A percentile compares a stretch with the other conserved stretches of the same genome.
Conservation (phyloP, 2,888 invertebrate species). For the Drosophila sordidula region DNA sequence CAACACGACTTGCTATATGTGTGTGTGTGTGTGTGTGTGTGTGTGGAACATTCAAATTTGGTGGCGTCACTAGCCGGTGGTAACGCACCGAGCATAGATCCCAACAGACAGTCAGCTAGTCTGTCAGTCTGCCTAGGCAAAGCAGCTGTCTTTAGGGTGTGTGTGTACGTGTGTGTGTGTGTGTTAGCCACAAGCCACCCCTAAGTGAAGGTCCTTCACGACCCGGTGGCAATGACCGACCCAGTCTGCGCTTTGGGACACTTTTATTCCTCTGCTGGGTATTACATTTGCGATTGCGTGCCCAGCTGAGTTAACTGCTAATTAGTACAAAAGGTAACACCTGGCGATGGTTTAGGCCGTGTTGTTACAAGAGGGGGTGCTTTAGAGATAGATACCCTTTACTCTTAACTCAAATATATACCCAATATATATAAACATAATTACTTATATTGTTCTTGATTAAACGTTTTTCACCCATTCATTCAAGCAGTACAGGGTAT, state of each 20-base stretch:
- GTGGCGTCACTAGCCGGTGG: slow-evolving; percentile 72
- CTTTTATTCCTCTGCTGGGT: slow-evolving; percentile 37
- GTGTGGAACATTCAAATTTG: slow-evolving; percentile 65
- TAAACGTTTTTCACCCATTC: too few relatives aligned
- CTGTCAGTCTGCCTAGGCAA: slow-evolving; percentile 42
- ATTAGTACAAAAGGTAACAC: slow-evolving; percentile 62
- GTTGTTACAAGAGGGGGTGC: not conserved
- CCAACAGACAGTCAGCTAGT: slow-evolving; percentile 41
- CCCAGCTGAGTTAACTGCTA: slow-evolving; percentile 40
- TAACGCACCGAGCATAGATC: slow-evolving; percentile 56
- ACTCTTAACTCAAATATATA: too few relatives aligned
- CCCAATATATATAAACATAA: not conserved
- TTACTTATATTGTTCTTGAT: too few relatives aligned
- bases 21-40: slow-evolving; percentile 11
- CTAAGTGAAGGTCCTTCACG: slow-evolving; percentile 58
- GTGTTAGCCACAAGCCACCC: slow-evolving; percentile 61
- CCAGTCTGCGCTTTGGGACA: slow-evolving; percentile 55
- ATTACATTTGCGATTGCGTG: slow-evolving; percentile 58
- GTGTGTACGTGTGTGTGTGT: slow-evolving; percentile 18
- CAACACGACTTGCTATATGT: slow-evolving; percentile 6
- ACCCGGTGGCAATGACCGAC: slow-evolving; percentile 49
- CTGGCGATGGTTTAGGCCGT: slow-evolving; percentile 45
- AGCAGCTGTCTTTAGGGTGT: slow-evolving; percentile 31
- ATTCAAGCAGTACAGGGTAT: not conserved
- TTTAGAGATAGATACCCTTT: not conserved